Percentiles rank a stretch among this genome's conserved stretches.
These are phyloP conservation scores for Syngnathoides biaculeatus DNA, from an alignment of 2,113 vertebrate species.

Conservation along the genomic window DNA sequence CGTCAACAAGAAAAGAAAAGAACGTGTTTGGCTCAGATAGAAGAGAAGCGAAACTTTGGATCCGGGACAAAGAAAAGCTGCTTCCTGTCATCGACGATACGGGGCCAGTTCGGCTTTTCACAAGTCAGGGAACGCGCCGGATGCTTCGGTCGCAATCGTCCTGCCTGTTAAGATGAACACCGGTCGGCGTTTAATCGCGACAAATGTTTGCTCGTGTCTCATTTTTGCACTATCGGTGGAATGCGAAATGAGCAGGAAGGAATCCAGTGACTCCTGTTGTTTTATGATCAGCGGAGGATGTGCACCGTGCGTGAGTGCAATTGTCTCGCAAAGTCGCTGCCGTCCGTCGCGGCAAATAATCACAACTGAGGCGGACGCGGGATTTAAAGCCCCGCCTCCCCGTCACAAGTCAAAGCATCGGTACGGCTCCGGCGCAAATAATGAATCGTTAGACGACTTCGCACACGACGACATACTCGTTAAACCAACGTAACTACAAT, in stretches of 20 bases:
- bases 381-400: conserved; percentile 32
- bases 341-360: no score
- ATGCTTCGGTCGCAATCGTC: conserved; percentile 5
- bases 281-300: conserved; percentile 27
- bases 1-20: conserved; percentile 19
- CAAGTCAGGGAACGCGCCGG: no score
- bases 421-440: not conserved
- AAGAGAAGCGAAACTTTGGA: conserved; percentile 30
- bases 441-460: not conserved
- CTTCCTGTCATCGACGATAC: conserved; percentile 17
- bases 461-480: no score
- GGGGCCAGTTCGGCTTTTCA: conserved; percentile 11
- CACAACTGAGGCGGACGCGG: conserved; percentile 10
- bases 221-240: conserved; percentile 32
- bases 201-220: conserved; percentile 19
- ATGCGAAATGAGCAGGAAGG: conserved; percentile 12
- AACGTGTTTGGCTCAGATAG: not conserved
- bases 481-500: no score
- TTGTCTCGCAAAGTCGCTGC: no score
- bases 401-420: conserved; percentile 41
- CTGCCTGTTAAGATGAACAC: not conserved
- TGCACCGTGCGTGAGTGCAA: conserved; percentile 25
- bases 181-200: conserved; percentile 11
- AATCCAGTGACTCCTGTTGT: conserved; percentile 36
- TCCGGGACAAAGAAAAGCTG: conserved; percentile 26